phyloP scores from a whole-genome alignment of 1,140 invertebrate genomes.

The Drosophila ohnishii region DNA sequence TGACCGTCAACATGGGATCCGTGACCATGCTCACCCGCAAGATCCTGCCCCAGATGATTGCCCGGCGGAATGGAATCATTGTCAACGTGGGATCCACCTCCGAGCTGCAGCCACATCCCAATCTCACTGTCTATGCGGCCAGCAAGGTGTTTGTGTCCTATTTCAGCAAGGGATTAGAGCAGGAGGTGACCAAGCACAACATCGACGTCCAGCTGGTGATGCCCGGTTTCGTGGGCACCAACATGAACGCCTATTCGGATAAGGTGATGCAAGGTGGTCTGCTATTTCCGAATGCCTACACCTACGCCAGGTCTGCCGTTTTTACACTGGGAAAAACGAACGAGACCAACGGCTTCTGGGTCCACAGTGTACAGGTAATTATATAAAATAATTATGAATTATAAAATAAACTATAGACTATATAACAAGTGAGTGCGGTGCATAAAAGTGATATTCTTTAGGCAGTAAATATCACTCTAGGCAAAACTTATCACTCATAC shows the following conservation, averaged over 20 bases:
- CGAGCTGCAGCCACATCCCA: conserved; percentile 91
- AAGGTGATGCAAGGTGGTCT: conserved; percentile 88
- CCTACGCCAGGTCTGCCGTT: conserved; percentile 91
- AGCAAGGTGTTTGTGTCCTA: conserved; percentile 68
- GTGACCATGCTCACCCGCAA: conserved; percentile 92
- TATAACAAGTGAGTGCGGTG: too few relatives aligned
- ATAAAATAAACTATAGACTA: too few relatives aligned
- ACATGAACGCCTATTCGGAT: conserved; percentile 93
- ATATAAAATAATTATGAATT: neutral
- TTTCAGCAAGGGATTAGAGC: conserved; percentile 85
- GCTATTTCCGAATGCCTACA: conserved; percentile 90
- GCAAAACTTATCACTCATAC: neutral
- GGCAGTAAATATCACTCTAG: too few relatives aligned
- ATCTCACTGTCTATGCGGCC: conserved; percentile 95
- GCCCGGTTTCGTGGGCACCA: conserved; percentile 94
- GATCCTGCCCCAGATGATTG: conserved; percentile 91
- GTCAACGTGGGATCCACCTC: conserved; percentile 95
- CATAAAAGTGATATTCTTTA: too few relatives aligned
- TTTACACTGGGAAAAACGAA: conserved; percentile 90
- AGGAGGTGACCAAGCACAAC: conserved; percentile 90
- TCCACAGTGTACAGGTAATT: conserved; percentile 91
- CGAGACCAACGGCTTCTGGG: conserved; percentile 93
- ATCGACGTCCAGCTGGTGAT: conserved; percentile 93
- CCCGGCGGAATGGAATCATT: conserved; percentile 89
- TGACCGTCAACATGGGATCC: conserved; percentile 93